Evolutionary conservation across 2,888 invertebrate species (phyloP).

Genomic region (Ellobium chinense): DNA sequence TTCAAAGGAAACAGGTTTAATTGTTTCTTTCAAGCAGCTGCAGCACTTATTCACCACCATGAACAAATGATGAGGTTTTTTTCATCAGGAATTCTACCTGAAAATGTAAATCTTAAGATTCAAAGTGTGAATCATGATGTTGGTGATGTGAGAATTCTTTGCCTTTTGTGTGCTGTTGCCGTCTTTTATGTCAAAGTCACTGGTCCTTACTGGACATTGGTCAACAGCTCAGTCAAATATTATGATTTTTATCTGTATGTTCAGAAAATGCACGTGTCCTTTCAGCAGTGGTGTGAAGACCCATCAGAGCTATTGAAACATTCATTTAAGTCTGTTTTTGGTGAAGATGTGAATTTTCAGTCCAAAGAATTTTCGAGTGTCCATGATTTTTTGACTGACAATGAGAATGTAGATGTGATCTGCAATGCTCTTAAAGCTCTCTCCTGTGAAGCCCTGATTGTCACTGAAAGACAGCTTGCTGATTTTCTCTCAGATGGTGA

Average conservation of each 20-base stretch:
- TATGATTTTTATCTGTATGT: not conserved
- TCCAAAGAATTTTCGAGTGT: too few species aligned
- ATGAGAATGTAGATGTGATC: too few species aligned
- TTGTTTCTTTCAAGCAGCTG: slow-evolving; percentile 18
- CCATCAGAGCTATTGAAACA: too few species aligned
- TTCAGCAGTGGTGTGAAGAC: not conserved
- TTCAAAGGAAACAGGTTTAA: slow-evolving; percentile 22
- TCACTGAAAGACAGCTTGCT: not conserved
- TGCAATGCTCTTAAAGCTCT: not conserved
- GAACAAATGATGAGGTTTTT: slow-evolving; percentile 12
- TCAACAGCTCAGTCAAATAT: not conserved
- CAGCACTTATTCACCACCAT: slow-evolving; percentile 16
- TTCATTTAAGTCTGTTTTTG: not conserved
- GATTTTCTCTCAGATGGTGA: not conserved
- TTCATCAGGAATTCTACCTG: not conserved
- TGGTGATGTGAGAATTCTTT: not conserved
- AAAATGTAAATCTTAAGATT: not conserved
- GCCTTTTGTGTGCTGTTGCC: not conserved
- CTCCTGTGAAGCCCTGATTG: not conserved
- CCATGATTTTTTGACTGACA: too few species aligned
- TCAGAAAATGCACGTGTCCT: not conserved
- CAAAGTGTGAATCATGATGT: slow-evolving; percentile 8
- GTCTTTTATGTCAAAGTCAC: slow-evolving; percentile 12
- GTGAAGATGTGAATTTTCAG: too few species aligned
- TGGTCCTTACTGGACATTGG: slow-evolving; percentile 7